These are phyloP conservation scores for Strigamia maritima DNA, from an alignment of 2,888 invertebrate genomes.

Conservation along the genomic window DNA sequence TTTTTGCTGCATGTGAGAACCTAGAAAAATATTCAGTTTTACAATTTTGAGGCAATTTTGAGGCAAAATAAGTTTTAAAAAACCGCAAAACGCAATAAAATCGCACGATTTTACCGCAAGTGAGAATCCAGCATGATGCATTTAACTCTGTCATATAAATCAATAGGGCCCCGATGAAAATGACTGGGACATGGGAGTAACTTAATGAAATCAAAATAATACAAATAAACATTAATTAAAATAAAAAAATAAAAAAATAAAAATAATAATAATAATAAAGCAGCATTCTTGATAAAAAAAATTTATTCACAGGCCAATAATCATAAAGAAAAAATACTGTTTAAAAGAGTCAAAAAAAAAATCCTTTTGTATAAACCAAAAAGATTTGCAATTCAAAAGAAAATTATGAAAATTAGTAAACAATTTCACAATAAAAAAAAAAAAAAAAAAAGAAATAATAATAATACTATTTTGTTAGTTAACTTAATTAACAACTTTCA, in stretches of 20 bases:
- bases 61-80: too few relatives aligned
- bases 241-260: constrained; percentile 2
- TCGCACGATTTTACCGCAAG: too few relatives aligned
- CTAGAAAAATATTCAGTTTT: too few relatives aligned
- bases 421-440: not conserved
- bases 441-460: too few relatives aligned
- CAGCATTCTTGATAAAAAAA: not conserved
- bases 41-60: too few relatives aligned
- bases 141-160: not conserved
- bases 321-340: too few relatives aligned
- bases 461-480: not conserved
- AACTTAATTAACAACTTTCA: not conserved
- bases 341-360: too few relatives aligned
- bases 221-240: not conserved
- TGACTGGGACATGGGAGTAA: not conserved
- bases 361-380: not conserved
- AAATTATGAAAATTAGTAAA: not conserved
- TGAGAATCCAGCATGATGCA: too few relatives aligned
- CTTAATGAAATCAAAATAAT: not conserved
- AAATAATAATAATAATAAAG: not conserved
- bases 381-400: not conserved
- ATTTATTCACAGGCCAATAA: not conserved
- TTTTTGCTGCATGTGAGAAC: too few relatives aligned
- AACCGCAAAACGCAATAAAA: too few relatives aligned
- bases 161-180: too few relatives aligned